Conservation (phyloP, 2,888 invertebrate species). For the Campoletis raptor region DNA sequence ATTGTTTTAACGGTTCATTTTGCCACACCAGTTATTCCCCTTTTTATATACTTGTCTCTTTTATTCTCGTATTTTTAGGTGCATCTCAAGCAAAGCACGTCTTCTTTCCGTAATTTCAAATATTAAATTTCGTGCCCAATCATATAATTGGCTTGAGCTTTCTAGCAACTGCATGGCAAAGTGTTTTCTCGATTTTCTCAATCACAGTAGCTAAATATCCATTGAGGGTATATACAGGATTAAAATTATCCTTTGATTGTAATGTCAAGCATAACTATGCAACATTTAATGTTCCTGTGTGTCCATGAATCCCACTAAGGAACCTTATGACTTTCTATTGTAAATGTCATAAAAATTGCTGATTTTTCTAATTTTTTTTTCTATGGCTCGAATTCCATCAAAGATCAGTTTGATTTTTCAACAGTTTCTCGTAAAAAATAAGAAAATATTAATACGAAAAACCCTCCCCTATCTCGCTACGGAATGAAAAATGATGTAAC, state of each 20-base stretch:
- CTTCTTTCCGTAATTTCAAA: constrained; percentile 23
- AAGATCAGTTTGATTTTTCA: too few species aligned
- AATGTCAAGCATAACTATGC: background rate
- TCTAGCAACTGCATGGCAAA: background rate
- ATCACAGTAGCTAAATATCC: background rate
- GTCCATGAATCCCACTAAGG: too few species aligned
- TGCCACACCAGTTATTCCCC: constrained; percentile 55
- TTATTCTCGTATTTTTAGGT: constrained; percentile 4
- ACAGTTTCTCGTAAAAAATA: too few species aligned
- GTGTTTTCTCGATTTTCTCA: background rate
- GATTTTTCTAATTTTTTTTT: too few species aligned
- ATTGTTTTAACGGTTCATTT: constrained; percentile 64
- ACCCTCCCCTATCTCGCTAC: too few species aligned
- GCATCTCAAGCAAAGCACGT: constrained; percentile 7
- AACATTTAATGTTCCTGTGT: background rate
- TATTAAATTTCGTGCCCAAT: constrained; percentile 30
- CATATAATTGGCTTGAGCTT: background rate
- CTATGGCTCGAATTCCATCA: too few species aligned
- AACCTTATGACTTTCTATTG: too few species aligned
- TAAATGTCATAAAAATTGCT: too few species aligned
- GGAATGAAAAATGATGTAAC: too few species aligned
- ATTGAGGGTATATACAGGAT: background rate
- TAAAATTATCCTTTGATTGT: background rate
- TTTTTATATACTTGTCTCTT: constrained; percentile 27
- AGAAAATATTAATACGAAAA: too few species aligned